A percentile compares a stretch with the other conserved stretches of the same genome.
Conservation (phyloP, 2,113 vertebrate species). For the Odontesthes bonariensis region DNA sequence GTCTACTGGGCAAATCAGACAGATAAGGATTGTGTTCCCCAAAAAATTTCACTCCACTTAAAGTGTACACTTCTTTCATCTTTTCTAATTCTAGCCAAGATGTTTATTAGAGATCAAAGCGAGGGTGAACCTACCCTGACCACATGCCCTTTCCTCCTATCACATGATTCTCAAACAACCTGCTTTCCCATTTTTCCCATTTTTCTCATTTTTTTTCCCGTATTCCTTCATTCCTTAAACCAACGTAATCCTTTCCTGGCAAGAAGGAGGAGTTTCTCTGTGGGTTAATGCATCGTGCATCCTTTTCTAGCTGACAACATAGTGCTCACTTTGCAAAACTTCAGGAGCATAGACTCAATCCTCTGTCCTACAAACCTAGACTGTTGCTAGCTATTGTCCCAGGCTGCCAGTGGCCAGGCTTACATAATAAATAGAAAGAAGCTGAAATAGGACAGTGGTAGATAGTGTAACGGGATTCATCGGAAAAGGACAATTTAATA, state of each 20-base stretch:
- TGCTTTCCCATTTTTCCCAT: constrained; percentile 22
- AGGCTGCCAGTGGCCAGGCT: constrained; percentile 11
- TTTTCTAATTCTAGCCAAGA: constrained; percentile 3
- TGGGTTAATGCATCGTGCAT: constrained; percentile 13
- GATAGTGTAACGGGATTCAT: constrained; percentile 54
- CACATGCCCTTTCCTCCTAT: neutral
- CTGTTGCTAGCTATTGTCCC: constrained; percentile 23
- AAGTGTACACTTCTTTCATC: neutral
- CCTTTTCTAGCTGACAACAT: neutral
- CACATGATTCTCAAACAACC: constrained; percentile 15
- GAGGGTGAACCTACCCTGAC: neutral
- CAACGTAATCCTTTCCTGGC: constrained; percentile 42
- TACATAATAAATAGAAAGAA: constrained; percentile 32
- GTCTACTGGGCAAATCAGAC: neutral
- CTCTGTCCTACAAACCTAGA: constrained; percentile 18
- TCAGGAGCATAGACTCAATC: constrained; percentile 3
- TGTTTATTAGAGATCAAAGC: constrained; percentile 9
- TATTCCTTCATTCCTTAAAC: constrained; percentile 43
- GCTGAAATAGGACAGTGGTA: constrained; percentile 27
- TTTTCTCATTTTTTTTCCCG: too few relatives aligned
- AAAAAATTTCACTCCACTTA: neutral
- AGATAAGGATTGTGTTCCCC: neutral
- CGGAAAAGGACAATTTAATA: constrained; percentile 46
- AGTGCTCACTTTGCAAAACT: constrained; percentile 24
- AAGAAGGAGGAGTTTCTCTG: constrained; percentile 16